Evolutionary conservation across 2,113 vertebrate genomes (phyloP).

Genomic region (Patagioenas fasciata): DNA sequence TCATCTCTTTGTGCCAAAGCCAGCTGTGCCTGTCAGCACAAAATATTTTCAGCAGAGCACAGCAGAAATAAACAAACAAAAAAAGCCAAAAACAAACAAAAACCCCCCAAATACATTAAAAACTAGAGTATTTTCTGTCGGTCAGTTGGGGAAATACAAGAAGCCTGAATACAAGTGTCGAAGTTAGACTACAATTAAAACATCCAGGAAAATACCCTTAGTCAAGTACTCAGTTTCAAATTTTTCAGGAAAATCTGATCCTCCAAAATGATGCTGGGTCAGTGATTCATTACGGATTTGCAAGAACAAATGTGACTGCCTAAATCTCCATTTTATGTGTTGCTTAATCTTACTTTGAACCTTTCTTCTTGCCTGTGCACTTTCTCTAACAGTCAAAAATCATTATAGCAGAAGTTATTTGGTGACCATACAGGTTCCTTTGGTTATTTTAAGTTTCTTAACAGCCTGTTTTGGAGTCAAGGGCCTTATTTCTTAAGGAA

Average conservation of each 20-base stretch:
- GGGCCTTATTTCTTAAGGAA: neutral
- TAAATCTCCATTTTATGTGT: neutral
- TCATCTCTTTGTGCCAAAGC: neutral
- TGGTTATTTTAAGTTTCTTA: neutral
- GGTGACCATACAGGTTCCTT: neutral
- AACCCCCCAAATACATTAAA: neutral
- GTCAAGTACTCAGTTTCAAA: neutral
- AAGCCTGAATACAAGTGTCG: neutral
- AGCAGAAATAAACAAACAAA: neutral
- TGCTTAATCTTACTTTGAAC: neutral
- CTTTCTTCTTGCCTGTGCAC: neutral
- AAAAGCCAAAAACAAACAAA: neutral
- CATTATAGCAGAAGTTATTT: neutral
- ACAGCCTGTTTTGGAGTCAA: neutral
- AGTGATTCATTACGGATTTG: neutral
- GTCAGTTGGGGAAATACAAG: neutral
- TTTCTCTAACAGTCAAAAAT: neutral
- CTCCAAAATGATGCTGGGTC: neutral
- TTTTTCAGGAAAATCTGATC: neutral
- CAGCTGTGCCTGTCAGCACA: neutral
- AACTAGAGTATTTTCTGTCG: neutral
- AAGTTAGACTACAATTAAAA: neutral
- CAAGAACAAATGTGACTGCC: neutral
- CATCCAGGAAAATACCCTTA: neutral
- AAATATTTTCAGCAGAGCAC: neutral